Conservation (phyloP, 2,113 vertebrate genomes). For the Mormyrus lacerda region DNA sequence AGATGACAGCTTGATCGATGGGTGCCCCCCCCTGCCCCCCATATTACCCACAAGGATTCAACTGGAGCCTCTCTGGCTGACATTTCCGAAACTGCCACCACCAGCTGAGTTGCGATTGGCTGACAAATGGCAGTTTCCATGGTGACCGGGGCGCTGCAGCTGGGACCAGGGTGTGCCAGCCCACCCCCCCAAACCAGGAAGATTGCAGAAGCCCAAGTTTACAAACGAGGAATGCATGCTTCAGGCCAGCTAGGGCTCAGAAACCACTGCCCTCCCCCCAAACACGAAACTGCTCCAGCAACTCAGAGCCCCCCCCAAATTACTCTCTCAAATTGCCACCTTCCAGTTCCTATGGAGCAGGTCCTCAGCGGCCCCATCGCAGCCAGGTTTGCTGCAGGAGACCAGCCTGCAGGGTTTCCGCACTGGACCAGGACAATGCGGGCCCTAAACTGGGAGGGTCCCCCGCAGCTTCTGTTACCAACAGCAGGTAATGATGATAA, state of each 20-base stretch:
- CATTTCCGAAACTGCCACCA: slow-evolving; percentile 38
- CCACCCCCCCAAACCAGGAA: neutral
- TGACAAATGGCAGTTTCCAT: slow-evolving; percentile 38
- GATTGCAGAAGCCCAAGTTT: neutral
- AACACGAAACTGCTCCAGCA: neutral
- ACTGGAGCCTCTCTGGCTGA: slow-evolving; percentile 37
- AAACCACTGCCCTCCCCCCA: neutral
- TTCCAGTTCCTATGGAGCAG: neutral
- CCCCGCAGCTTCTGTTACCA: neutral
- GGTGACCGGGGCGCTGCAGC: slow-evolving; percentile 36
- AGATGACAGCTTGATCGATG: neutral
- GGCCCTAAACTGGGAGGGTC: neutral
- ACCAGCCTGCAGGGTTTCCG: neutral
- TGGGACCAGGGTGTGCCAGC: slow-evolving; percentile 16
- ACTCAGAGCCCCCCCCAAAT: neutral
- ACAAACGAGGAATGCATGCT: neutral
- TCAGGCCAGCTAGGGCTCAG: no score
- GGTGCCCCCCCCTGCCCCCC: neutral
- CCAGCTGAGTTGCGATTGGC: slow-evolving; percentile 24
- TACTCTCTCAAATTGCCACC: neutral
- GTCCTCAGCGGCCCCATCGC: neutral
- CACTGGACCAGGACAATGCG: neutral
- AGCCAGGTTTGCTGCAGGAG: neutral
- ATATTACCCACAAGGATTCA: slow-evolving; percentile 28
- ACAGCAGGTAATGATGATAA: neutral